Evolutionary conservation across 35 echinoderm and acorn worm genomes (phyloP), one percentile per base, ranked within the genome.

Genomic region (Apostichopus parvimensis): DNA sequence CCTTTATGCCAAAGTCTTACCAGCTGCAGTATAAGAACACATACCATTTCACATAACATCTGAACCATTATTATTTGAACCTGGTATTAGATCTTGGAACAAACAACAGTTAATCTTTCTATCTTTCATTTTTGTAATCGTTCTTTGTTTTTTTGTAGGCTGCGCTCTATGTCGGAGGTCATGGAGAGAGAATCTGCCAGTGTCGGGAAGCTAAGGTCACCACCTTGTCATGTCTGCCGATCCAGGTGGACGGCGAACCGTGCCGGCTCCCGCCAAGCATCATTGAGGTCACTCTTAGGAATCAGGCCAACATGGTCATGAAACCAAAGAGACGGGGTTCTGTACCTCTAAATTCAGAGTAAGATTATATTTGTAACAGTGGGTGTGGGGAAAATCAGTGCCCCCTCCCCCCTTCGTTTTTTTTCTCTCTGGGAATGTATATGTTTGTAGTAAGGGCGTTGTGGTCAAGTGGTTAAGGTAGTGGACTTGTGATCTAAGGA

Each of bases 301-400:
- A 99, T 90, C 97, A 99, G 76, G 97, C 97, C 17, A 96, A 96
- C 61, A 96, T 99, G 95, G 91, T 99, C n/a, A 77, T 96, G 17
- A 99, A 99, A 92, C 97, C 97, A 91, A 99, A 99, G 78, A 94
- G 97, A 90, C 57, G 97, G 53, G 97, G 97, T 23, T 99, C 97
- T 15, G 86, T 99, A 54, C 95, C 97, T 34, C 82, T 96, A 10
- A 94, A 83, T 80, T 77, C 93, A 82, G 94, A 98, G 97, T 98
- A 88, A 93, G 97, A 87, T 34, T 61, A 0, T 0, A 61, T 61
- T 61, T 61, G 8, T 12, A 45, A 45, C 34, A 45, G 34, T 45
- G 34, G 34, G 34, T 45, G 34, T 45, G 2, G 34, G 34, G 3
- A 45, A 45, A 4, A 45, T 45, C 34, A 45, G 34, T 45, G 34